Evolutionary conservation across 2,113 vertebrate genomes (phyloP).

Genomic region (Romanogobio albipinnatus): DNA sequence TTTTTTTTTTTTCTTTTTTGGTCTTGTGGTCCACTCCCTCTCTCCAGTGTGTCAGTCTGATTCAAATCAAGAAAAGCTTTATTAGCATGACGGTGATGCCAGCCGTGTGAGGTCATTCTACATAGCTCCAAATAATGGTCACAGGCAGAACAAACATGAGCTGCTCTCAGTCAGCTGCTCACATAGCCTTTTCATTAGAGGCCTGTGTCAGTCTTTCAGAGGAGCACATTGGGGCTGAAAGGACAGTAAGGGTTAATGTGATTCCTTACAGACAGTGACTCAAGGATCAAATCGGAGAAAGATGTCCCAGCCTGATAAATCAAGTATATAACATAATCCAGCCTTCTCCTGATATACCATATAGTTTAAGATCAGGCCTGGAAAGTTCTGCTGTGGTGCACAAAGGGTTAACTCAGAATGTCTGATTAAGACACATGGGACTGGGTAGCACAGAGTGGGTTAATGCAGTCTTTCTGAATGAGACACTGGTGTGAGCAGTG

Average conservation of each 20-base stretch:
- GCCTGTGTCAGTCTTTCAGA: not conserved
- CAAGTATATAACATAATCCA: not conserved
- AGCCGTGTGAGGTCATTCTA: slow-evolving; percentile 33
- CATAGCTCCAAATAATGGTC: slow-evolving; percentile 17
- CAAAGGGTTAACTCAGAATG: not conserved
- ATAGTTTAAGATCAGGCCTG: not conserved
- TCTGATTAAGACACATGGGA: slow-evolving; percentile 38
- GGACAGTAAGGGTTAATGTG: not conserved
- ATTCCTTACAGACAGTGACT: not conserved
- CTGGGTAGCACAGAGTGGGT: slow-evolving; percentile 4
- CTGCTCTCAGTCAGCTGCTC: slow-evolving; percentile 22
- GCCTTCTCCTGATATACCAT: too few species aligned
- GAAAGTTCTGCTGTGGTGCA: not conserved
- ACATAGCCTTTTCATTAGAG: slow-evolving; percentile 30
- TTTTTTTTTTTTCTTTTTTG: not conserved
- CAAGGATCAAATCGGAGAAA: not conserved
- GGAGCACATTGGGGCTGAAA: not conserved
- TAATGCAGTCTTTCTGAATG: slow-evolving; percentile 45
- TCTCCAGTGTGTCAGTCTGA: slow-evolving; percentile 42
- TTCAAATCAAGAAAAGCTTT: slow-evolving; percentile 48
- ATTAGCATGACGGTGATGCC: slow-evolving; percentile 46
- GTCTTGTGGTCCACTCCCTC: slow-evolving; percentile 25
- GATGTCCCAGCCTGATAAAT: not conserved
- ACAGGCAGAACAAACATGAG: slow-evolving; percentile 22
- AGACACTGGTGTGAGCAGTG: slow-evolving; percentile 46